Evolutionary conservation across 2,888 invertebrate genomes (phyloP).

Genomic region (Parnassius smintheus): DNA sequence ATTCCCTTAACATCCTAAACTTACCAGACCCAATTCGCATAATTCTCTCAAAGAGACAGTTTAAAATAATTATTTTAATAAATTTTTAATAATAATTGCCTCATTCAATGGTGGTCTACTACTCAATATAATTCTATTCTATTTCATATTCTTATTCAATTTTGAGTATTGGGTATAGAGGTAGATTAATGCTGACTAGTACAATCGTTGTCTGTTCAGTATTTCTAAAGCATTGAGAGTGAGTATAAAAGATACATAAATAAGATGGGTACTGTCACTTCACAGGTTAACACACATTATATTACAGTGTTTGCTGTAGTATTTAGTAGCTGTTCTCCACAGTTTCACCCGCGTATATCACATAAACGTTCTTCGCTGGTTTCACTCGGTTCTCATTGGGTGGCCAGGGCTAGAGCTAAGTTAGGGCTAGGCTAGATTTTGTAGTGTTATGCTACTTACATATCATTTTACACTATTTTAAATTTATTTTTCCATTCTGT

Average conservation of each 20-base stretch:
- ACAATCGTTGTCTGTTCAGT: neutral
- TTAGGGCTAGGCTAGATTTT: too few relatives aligned
- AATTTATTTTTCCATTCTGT: too few relatives aligned
- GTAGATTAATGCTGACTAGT: too few relatives aligned
- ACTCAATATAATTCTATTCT: neutral
- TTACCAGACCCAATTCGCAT: constrained; percentile 40
- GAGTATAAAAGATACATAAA: constrained; percentile 47
- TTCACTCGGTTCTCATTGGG: too few relatives aligned
- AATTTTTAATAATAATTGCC: constrained; percentile 12
- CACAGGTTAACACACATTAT: constrained; percentile 35
- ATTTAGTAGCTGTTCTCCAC: constrained; percentile 30
- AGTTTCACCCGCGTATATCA: too few relatives aligned
- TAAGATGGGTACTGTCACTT: constrained; percentile 40
- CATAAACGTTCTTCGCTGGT: too few relatives aligned
- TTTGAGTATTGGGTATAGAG: too few relatives aligned
- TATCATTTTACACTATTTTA: too few relatives aligned
- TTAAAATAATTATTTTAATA: neutral
- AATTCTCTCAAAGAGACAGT: neutral
- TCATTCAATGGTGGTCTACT: constrained; percentile 24
- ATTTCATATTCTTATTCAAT: too few relatives aligned
- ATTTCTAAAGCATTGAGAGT: constrained; percentile 32
- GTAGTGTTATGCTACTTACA: too few relatives aligned
- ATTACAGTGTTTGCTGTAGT: constrained; percentile 40
- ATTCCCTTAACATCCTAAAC: constrained; percentile 59
- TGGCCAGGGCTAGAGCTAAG: too few relatives aligned